These are phyloP conservation scores for Condylura cristata DNA, from an alignment of 2,113 vertebrate species.

Conservation along the genomic window DNA sequence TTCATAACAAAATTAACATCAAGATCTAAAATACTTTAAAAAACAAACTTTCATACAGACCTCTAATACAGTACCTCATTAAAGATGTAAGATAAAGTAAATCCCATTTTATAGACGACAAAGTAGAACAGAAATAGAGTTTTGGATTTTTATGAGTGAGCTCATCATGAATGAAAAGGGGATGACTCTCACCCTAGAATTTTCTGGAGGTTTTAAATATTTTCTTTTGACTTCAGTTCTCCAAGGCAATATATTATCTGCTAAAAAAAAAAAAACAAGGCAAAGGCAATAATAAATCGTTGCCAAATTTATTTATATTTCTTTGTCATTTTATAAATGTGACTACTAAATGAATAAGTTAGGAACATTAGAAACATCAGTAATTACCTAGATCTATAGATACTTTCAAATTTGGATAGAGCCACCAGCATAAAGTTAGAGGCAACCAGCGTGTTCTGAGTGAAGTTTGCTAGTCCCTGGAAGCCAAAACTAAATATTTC, in stretches of 20 bases:
- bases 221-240: neutral
- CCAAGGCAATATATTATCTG: neutral
- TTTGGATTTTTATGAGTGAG: neutral
- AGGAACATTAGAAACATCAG: neutral
- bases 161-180: neutral
- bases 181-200: neutral
- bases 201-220: neutral
- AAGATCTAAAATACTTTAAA: conserved; percentile 20
- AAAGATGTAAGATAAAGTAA: neutral
- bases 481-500: neutral
- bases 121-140: neutral
- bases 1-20: neutral
- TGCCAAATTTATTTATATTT: conserved; percentile 1
- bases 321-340: neutral
- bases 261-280: conserved; percentile 11
- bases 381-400: neutral
- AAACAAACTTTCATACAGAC: neutral
- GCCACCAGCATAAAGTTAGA: neutral
- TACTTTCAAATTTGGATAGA: neutral
- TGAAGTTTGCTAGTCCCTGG: too few relatives aligned
- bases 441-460: rapidly evolving
- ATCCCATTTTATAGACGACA: neutral
- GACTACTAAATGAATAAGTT: neutral
- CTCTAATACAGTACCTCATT: neutral
- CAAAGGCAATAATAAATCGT: neutral